These are phyloP conservation scores for Sebastes iracundus DNA, from an alignment of 2,797 vertebrate genomes.

Conservation along the genomic window DNA sequence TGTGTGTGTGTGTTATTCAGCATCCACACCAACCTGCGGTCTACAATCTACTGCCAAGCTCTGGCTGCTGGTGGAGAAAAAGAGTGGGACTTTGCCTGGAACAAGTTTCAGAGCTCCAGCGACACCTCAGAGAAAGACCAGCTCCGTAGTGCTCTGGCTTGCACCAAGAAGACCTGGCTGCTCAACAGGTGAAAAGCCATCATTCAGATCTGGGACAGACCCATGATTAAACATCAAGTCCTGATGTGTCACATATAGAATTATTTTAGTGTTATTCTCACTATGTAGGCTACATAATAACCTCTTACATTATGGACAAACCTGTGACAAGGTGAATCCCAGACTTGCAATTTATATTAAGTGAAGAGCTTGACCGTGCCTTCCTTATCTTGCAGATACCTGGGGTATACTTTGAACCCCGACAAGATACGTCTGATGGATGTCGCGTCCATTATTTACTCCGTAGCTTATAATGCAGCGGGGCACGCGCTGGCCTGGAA, in stretches of 20 bases:
- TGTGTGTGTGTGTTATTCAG: constrained; percentile 25
- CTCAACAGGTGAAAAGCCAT: constrained; percentile 86
- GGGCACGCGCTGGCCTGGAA: constrained; percentile 92
- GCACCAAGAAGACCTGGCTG: constrained; percentile 88
- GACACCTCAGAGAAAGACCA: constrained; percentile 85
- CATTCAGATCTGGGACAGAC: neutral
- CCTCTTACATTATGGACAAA: neutral
- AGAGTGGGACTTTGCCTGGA: constrained; percentile 91
- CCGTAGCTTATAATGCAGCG: constrained; percentile 82
- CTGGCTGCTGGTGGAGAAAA: constrained; percentile 81
- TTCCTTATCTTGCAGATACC: constrained; percentile 84
- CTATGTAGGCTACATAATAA: no score
- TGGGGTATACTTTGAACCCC: constrained; percentile 86
- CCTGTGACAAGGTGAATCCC: neutral
- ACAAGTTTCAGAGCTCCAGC: constrained; percentile 52
- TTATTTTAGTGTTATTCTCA: neutral
- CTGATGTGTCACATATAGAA: neutral
- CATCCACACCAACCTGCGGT: constrained; percentile 88
- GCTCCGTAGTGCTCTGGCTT: constrained; percentile 85
- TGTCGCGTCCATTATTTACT: constrained; percentile 77
- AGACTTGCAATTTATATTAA: neutral
- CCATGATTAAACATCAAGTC: neutral
- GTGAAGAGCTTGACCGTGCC: neutral
- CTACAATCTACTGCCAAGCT: constrained; percentile 89
- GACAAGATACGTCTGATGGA: constrained; percentile 87